Conservation (phyloP, 2,888 invertebrate species). For the Scaptomyza caliginosa region DNA sequence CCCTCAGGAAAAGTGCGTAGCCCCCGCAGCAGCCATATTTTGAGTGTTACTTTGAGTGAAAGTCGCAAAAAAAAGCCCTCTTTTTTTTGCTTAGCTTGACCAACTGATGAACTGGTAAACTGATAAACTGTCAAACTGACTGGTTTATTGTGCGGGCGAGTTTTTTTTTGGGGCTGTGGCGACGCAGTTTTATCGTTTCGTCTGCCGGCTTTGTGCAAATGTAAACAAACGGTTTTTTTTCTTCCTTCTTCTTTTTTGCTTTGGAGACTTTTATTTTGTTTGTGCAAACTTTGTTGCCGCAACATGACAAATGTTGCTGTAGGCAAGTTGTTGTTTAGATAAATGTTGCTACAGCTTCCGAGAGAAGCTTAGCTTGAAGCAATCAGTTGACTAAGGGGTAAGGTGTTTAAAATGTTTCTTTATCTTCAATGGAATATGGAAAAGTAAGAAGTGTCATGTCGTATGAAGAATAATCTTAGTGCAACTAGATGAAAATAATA, state of each 20-base stretch:
- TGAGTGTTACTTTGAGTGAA: slow-evolving; percentile 66
- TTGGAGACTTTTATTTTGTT: slow-evolving; percentile 43
- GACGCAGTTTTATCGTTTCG: slow-evolving; percentile 31
- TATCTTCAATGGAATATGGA: too few species aligned
- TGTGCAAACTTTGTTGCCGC: slow-evolving; percentile 54
- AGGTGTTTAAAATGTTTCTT: too few species aligned
- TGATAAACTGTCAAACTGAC: slow-evolving; percentile 19
- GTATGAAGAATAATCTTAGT: too few species aligned
- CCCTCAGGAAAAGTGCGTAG: slow-evolving; percentile 51
- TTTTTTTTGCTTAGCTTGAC: slow-evolving; percentile 1
- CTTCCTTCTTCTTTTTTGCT: neutral
- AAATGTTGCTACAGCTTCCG: slow-evolving; percentile 20
- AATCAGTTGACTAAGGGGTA: too few species aligned
- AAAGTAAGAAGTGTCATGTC: too few species aligned
- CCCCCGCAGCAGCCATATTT: slow-evolving; percentile 23
- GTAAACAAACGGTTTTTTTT: slow-evolving; percentile 71
- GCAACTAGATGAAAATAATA: too few species aligned
- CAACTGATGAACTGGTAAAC: neutral
- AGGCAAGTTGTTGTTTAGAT: neutral
- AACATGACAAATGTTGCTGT: slow-evolving; percentile 56
- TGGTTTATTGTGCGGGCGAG: slow-evolving; percentile 31
- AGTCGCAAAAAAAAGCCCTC: slow-evolving; percentile 59
- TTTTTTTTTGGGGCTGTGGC: slow-evolving; percentile 19
- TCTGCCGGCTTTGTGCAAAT: slow-evolving; percentile 67
- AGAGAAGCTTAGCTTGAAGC: too few species aligned